These are phyloP conservation scores for Hypena proboscidalis DNA, from an alignment of 2,888 invertebrate genomes.

Conservation along the genomic window DNA sequence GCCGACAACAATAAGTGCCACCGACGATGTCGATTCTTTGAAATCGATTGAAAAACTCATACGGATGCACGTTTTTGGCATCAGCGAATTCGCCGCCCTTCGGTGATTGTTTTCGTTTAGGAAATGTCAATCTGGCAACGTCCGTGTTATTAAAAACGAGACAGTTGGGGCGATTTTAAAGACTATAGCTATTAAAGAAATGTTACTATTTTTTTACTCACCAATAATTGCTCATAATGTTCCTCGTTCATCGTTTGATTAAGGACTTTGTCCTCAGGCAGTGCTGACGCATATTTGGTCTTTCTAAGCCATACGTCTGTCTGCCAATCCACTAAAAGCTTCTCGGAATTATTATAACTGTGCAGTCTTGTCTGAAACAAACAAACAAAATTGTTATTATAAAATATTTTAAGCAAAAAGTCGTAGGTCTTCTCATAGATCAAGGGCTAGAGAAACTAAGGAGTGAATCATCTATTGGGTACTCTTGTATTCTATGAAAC, in stretches of 20 bases:
- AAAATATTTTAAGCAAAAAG: too few species aligned
- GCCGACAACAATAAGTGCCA: conserved; percentile 81
- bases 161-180: conserved; percentile 14
- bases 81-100: conserved; percentile 78
- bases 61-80: conserved; percentile 83
- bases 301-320: conserved; percentile 65
- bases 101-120: conserved; percentile 66
- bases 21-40: conserved; percentile 80
- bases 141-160: conserved; percentile 34
- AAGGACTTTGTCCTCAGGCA: conserved; percentile 66
- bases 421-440: not conserved
- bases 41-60: conserved; percentile 81
- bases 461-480: conserved; percentile 45
- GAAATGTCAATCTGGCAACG: conserved; percentile 53
- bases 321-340: conserved; percentile 55
- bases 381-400: conserved; percentile 20
- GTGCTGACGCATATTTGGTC: conserved; percentile 47
- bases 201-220: too few species aligned
- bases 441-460: too few species aligned
- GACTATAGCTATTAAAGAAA: not conserved
- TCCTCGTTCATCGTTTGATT: conserved; percentile 55
- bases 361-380: conserved; percentile 74
- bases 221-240: conserved; percentile 63
- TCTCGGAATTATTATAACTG: conserved; percentile 58
- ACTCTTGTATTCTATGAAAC: conserved; percentile 65